Conservation (phyloP, 2,888 invertebrate species). For the Sycophila texana region DNA sequence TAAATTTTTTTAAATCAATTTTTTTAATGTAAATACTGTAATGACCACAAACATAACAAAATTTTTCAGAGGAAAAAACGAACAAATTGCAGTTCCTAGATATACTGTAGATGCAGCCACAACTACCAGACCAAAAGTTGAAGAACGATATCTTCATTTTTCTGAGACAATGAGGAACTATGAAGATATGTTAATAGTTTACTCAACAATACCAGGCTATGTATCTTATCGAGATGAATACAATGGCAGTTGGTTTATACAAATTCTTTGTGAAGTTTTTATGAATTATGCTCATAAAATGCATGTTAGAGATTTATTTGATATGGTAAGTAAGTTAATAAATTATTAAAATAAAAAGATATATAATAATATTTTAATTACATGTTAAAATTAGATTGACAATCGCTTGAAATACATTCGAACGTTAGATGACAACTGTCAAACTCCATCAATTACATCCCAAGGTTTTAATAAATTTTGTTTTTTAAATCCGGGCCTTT, state of each 20-base stretch:
- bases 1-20: not conserved
- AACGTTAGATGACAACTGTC: slow-evolving; percentile 61
- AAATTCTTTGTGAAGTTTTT: slow-evolving; percentile 77
- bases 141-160: slow-evolving; percentile 51
- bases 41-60: not conserved
- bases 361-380: slow-evolving; percentile 10
- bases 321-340: slow-evolving; percentile 62
- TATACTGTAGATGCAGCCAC: slow-evolving; percentile 55
- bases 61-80: slow-evolving; percentile 60
- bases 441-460: slow-evolving; percentile 64
- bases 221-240: slow-evolving; percentile 78
- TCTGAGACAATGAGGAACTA: slow-evolving; percentile 68
- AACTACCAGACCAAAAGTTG: slow-evolving; percentile 31
- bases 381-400: slow-evolving; percentile 64
- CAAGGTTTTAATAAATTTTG: slow-evolving; percentile 70
- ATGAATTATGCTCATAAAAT: slow-evolving; percentile 68
- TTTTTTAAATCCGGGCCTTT: slow-evolving; percentile 71
- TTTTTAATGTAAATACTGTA: not conserved
- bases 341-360: not conserved
- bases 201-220: slow-evolving; percentile 77
- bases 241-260: slow-evolving; percentile 80
- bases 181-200: slow-evolving; percentile 78
- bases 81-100: slow-evolving; percentile 59
- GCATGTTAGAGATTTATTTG: slow-evolving; percentile 68
- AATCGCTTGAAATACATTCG: slow-evolving; percentile 62